Percentiles rank a stretch among this genome's conserved stretches.
phyloP scores from a whole-genome alignment of 92 coral and sea anemone species.

The Metridium senile region DNA sequence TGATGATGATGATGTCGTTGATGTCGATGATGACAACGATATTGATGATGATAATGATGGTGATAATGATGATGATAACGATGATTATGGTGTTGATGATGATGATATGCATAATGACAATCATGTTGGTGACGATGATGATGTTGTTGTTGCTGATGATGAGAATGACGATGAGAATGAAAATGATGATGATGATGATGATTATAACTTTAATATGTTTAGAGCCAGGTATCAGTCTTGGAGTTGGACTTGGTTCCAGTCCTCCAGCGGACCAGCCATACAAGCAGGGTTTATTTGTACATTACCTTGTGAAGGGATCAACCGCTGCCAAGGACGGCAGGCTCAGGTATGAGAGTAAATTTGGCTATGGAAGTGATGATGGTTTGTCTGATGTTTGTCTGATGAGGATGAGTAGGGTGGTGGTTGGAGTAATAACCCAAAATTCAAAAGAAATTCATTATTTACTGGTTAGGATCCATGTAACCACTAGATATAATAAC shows the following conservation, averaged over 20 bases:
- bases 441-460: too few relatives aligned
- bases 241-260: constrained; percentile 77
- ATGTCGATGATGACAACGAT: too few relatives aligned
- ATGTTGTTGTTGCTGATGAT: not conserved
- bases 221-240: constrained; percentile 81
- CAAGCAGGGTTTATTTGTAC: constrained; percentile 77
- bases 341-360: constrained; percentile 59
- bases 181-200: not conserved
- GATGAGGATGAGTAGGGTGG: too few relatives aligned
- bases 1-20: too few relatives aligned
- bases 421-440: too few relatives aligned
- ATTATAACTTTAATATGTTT: not conserved
- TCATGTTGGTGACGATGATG: too few relatives aligned
- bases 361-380: not conserved
- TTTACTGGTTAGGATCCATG: too few relatives aligned
- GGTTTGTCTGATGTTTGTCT: not conserved
- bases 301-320: constrained; percentile 79
- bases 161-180: not conserved
- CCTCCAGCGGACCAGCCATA: constrained; percentile 46
- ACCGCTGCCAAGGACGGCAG: constrained; percentile 85
- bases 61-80: too few relatives aligned
- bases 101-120: too few relatives aligned
- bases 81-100: too few relatives aligned
- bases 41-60: too few relatives aligned
- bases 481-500: too few relatives aligned